Conservation (phyloP, 92 coral and sea anemone species). For the Epizoanthus illoricatus region DNA sequence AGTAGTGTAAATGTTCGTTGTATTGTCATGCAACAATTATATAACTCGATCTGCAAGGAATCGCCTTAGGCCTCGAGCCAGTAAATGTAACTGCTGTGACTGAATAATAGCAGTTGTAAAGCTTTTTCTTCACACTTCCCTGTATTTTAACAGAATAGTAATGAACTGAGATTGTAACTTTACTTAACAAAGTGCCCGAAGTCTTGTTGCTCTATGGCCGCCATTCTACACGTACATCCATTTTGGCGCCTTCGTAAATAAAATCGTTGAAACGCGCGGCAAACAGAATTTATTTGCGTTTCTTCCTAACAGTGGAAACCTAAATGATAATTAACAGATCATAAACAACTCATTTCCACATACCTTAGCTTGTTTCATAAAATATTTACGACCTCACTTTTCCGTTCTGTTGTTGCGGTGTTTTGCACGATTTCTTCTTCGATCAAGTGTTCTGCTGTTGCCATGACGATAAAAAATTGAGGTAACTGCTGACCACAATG, state of each 20-base stretch:
- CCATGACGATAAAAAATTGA: slow-evolving; percentile 46
- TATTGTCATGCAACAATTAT: no score
- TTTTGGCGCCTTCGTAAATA: neutral
- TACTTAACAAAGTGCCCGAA: no score
- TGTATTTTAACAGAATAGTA: no score
- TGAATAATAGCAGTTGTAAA: no score
- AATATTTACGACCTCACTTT: slow-evolving; percentile 49
- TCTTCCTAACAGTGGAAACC: neutral
- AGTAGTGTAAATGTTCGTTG: no score
- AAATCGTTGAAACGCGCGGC: neutral
- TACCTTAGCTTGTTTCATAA: slow-evolving; percentile 54
- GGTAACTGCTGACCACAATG: slow-evolving; percentile 45
- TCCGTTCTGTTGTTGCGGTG: neutral
- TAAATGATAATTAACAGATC: neutral
- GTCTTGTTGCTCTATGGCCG: no score
- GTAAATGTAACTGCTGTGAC: no score
- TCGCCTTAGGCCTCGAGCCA: no score
- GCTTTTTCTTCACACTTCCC: no score
- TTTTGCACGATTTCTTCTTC: slow-evolving; percentile 23
- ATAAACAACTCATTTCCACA: slow-evolving; percentile 50
- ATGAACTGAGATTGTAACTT: no score
- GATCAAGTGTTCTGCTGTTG: slow-evolving; percentile 45
- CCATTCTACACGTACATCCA: no score
- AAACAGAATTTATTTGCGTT: neutral
- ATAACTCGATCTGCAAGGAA: no score